These are phyloP conservation scores for Myiozetetes cayanensis DNA, from an alignment of 2,113 vertebrate species.

Conservation along the genomic window DNA sequence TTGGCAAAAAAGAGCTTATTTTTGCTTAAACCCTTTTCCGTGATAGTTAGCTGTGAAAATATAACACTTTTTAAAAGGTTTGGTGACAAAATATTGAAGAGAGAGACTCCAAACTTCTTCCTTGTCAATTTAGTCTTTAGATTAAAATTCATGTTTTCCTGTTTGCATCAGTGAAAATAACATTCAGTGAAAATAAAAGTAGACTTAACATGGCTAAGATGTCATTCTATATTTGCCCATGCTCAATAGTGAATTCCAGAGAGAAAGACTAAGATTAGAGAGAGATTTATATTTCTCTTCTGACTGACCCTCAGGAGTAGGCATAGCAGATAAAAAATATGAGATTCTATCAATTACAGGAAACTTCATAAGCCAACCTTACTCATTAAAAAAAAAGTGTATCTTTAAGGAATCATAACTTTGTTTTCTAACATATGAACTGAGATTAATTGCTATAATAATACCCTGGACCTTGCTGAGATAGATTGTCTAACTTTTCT, in stretches of 20 bases:
- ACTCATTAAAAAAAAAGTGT: neutral
- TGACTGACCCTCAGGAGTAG: neutral
- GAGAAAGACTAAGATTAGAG: neutral
- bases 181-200: neutral
- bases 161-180: neutral
- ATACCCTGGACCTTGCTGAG: neutral
- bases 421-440: neutral
- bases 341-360: neutral
- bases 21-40: neutral
- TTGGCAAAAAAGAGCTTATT: neutral
- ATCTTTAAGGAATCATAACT: constrained; percentile 1
- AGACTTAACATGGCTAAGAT: neutral
- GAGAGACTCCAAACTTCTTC: neutral
- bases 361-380: neutral
- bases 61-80: neutral
- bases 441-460: neutral
- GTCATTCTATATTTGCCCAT: neutral
- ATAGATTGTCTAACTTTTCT: neutral
- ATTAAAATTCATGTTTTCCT: neutral
- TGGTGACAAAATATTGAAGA: neutral
- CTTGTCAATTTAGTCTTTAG: neutral
- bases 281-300: constrained; percentile 2
- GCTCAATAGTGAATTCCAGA: neutral
- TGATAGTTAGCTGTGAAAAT: neutral
- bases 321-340: neutral